Evolutionary conservation across 2,113 vertebrate genomes (phyloP).

Genomic region (Planiliza haematocheilus): DNA sequence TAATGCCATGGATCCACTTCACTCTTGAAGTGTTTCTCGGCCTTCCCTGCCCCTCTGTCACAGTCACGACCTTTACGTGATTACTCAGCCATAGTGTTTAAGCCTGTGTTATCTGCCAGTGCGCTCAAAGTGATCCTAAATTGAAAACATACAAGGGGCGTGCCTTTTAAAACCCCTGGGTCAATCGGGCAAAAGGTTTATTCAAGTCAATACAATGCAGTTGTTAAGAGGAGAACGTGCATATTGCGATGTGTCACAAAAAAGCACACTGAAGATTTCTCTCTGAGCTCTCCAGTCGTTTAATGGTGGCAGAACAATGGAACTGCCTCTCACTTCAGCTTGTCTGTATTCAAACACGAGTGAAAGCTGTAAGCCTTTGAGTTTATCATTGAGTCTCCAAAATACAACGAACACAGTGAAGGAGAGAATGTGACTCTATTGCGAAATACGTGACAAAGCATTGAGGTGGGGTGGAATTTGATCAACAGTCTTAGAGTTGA

Average conservation of each 20-base stretch:
- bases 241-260: too few relatives aligned
- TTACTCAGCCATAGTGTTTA: conserved; percentile 20
- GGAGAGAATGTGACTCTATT: not conserved
- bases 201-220: not conserved
- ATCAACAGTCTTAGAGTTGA: not conserved
- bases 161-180: not conserved
- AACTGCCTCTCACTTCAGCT: too few relatives aligned
- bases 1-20: conserved; percentile 36
- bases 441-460: not conserved
- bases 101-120: conserved; percentile 1
- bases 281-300: too few relatives aligned
- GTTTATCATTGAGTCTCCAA: too few relatives aligned
- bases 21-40: conserved; percentile 15
- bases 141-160: not conserved
- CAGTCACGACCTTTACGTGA: conserved; percentile 22
- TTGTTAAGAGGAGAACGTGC: too few relatives aligned
- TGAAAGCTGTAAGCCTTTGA: too few relatives aligned
- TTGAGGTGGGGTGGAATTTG: not conserved
- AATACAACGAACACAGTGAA: too few relatives aligned
- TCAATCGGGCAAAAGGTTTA: conserved; percentile 10
- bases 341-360: too few relatives aligned
- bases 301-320: too few relatives aligned
- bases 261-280: too few relatives aligned
- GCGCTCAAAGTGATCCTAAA: conserved; percentile 10
- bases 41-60: not conserved